Base-by-base conservation (phyloP, 1,140 invertebrate genomes). In the Diorhabda sublineata region DNA sequence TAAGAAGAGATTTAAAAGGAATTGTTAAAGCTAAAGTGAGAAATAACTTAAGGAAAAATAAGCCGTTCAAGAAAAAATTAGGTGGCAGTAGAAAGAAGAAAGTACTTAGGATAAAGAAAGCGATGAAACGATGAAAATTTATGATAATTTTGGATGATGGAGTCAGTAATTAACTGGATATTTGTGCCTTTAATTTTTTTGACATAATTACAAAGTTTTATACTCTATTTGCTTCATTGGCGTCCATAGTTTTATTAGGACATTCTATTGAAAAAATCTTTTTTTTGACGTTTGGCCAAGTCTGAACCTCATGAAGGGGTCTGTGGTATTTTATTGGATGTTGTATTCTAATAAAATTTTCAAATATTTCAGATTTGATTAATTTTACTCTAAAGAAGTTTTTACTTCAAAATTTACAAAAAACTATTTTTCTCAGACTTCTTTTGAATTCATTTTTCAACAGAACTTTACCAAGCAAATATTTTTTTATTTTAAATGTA, bases 11-110 rank as follows among this genome's bases (percentile, higher is more conserved):
- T 76, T 76, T 89, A 9, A 89, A 88, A 79, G 82, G 84, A 70
- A 81, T 88, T 7, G 84, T 89, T 69, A 86, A 84, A 73, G 83
- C 84, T 64, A 85, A 88, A 77, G 82, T 89, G 61, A 84, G 84
- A 68, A 88, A 85, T 71, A 87, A 86, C 72, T 78, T 83, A 57
- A 83, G 83, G 61, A 88, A 86, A 73, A 84, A 80, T 71, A 84
- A 83, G 77, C 75, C 68, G 61, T 80, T 79, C 68, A 75, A 74
- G 61, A 79, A 75, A 61, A 79, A 79, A 68, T 66, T 79, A 26
- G 77, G 78, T 11, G 76, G 76, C 4, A 74, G 58, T 42, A 75
- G 75, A 66, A 72, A 66, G 59, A 73, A 75, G 65, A 76, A 76
- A 70, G 69, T 69, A 8, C 65, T 77, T 45, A 73, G 71, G 52